A percentile compares a stretch with the other conserved stretches of the same genome.
phyloP scores from a whole-genome alignment of 2,113 vertebrate genomes.

The Melanostigma gelatinosum region DNA sequence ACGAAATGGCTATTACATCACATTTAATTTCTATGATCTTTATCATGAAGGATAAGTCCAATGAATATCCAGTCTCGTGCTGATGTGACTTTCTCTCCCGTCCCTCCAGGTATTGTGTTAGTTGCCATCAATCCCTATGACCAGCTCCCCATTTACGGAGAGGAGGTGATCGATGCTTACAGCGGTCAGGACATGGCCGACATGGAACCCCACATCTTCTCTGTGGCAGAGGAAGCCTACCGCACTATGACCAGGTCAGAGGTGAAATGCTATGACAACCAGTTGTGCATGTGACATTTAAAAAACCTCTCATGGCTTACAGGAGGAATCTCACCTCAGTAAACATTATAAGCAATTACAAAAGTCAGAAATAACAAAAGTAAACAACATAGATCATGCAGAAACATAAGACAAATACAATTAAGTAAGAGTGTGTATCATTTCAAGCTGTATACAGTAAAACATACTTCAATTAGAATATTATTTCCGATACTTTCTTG shows the following conservation, averaged over 20 bases:
- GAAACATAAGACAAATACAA: background rate
- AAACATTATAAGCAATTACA: no score
- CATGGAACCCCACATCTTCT: conserved; percentile 87
- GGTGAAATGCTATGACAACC: background rate
- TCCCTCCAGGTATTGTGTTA: conserved; percentile 82
- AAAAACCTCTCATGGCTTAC: no score
- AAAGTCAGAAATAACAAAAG: no score
- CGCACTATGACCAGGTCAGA: conserved; percentile 84
- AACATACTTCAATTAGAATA: background rate
- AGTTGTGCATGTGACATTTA: no score
- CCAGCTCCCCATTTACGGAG: conserved; percentile 84
- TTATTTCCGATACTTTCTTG: background rate
- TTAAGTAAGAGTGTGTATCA: background rate
- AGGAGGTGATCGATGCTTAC: conserved; percentile 87
- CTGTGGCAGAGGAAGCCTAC: conserved; percentile 86
- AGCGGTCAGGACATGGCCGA: conserved; percentile 84
- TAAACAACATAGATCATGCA: background rate
- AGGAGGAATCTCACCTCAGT: no score
- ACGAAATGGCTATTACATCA: background rate
- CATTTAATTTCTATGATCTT: background rate
- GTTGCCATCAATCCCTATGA: conserved; percentile 87
- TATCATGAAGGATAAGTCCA: background rate
- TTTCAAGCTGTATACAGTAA: background rate
- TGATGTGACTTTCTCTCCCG: background rate
- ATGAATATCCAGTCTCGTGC: background rate